A percentile compares a stretch with the other conserved stretches of the same genome.
phyloP scores from a whole-genome alignment of 2,113 vertebrate species.

The Electrona antarctica region DNA sequence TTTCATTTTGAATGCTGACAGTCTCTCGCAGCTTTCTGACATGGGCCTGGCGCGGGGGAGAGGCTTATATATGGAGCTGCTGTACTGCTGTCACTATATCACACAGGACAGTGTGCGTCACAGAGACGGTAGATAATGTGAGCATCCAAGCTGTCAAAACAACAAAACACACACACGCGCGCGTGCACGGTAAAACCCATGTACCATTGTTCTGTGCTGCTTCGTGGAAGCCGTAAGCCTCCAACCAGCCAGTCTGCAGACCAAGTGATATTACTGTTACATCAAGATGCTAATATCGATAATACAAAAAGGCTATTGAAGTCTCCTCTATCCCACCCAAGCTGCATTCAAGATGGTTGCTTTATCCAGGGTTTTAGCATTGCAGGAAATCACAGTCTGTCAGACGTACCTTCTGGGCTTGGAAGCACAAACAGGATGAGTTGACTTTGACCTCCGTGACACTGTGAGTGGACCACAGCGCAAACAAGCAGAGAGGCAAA shows the following conservation, averaged over 20 bases:
- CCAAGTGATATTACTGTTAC: constrained; percentile 20
- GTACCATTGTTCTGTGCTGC: neutral
- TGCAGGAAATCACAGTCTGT: constrained; percentile 55
- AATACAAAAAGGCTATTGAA: constrained; percentile 27
- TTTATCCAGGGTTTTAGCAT: constrained; percentile 47
- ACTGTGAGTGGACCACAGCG: constrained; percentile 18
- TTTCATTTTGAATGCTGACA: constrained; percentile 48
- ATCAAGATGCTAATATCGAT: constrained; percentile 15
- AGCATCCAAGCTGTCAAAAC: constrained; percentile 17
- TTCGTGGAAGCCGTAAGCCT: constrained; percentile 1
- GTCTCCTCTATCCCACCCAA: constrained; percentile 36
- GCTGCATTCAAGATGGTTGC: constrained; percentile 37
- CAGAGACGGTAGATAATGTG: constrained; percentile 13
- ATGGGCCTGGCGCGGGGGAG: constrained; percentile 20
- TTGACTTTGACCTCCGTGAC: constrained; percentile 40
- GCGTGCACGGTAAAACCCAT: too few relatives aligned
- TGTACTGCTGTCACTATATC: constrained; percentile 18
- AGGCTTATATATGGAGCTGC: constrained; percentile 18
- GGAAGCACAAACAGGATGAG: constrained; percentile 39
- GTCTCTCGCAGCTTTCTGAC: constrained; percentile 38
- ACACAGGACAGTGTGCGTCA: constrained; percentile 7
- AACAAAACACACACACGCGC: neutral
- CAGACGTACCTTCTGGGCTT: constrained; percentile 54
- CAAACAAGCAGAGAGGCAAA: constrained; percentile 1
- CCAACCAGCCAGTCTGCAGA: constrained; percentile 2